A percentile compares a stretch with the other conserved stretches of the same genome.
Evolutionary conservation across 2,113 vertebrate species (phyloP).

Genomic region (Cyanoramphus novaezelandiae): DNA sequence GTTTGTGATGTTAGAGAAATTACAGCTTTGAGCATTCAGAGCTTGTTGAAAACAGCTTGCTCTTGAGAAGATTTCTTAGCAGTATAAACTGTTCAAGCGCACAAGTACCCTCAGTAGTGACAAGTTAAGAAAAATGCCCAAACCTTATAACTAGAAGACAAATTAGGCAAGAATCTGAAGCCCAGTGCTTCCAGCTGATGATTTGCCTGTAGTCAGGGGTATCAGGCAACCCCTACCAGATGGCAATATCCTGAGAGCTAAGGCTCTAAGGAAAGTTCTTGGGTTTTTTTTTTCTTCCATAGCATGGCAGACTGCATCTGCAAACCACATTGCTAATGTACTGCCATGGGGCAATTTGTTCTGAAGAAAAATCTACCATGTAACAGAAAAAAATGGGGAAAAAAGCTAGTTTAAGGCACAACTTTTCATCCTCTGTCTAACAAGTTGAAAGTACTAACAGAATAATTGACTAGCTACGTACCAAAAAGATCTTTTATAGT

Average conservation of each 20-base stretch:
- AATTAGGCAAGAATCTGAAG: background rate
- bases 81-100: background rate
- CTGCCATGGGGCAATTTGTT: background rate
- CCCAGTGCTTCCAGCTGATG: background rate
- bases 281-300: background rate
- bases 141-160: accelerated
- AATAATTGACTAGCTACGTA: background rate
- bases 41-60: background rate
- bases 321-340: background rate
- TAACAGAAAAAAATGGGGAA: background rate
- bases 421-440: background rate
- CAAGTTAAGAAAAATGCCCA: background rate
- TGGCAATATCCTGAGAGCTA: background rate
- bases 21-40: background rate
- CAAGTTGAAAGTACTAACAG: background rate
- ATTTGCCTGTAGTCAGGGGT: background rate
- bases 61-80: background rate
- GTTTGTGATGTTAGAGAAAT: conserved; percentile 9
- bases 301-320: background rate
- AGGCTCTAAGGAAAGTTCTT: background rate
- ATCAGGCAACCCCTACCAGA: background rate
- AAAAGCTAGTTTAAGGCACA: background rate
- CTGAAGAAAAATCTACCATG: background rate
- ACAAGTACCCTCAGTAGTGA: background rate
- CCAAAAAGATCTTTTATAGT: background rate